A percentile compares a stretch with the other conserved stretches of the same genome.
These are phyloP conservation scores for Bradypus variegatus DNA, from an alignment of 2,797 vertebrate species.

Conservation along the genomic window DNA sequence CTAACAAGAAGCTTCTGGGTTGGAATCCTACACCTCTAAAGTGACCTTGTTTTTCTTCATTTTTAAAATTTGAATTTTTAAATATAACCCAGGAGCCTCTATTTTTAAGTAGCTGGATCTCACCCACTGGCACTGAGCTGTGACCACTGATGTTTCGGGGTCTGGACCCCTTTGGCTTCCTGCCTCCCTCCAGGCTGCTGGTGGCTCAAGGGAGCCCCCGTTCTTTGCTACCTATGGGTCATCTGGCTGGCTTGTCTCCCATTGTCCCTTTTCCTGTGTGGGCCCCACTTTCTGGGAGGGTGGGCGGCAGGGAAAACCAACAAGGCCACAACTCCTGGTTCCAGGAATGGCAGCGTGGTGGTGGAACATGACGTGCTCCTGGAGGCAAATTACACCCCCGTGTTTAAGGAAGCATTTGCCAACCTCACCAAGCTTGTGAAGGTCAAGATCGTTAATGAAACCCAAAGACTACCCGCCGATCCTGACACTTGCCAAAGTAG, in stretches of 20 bases:
- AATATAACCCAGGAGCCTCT: not conserved
- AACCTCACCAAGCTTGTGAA: not conserved
- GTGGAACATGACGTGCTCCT: not conserved
- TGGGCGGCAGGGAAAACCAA: not conserved
- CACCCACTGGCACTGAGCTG: not conserved
- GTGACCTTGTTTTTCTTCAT: not conserved
- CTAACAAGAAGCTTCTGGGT: not conserved
- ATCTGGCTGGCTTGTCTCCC: not conserved
- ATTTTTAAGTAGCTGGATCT: not conserved
- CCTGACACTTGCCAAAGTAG: not conserved
- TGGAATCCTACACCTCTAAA: not conserved
- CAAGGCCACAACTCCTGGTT: not conserved
- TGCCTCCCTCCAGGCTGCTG: not conserved
- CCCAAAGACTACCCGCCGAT: rapidly evolving
- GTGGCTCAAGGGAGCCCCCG: not conserved
- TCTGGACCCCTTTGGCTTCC: not conserved
- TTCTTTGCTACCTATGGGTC: not conserved
- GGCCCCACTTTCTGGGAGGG: not conserved
- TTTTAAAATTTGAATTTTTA: not conserved
- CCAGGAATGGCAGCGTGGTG: constrained; percentile 12
- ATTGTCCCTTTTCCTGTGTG: not conserved
- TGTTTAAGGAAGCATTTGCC: not conserved
- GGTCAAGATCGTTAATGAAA: constrained; percentile 18
- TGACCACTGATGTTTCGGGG: not conserved
- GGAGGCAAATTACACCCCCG: not conserved